Conservation (phyloP, 2,888 invertebrate species). For the Dilophus febrilis region DNA sequence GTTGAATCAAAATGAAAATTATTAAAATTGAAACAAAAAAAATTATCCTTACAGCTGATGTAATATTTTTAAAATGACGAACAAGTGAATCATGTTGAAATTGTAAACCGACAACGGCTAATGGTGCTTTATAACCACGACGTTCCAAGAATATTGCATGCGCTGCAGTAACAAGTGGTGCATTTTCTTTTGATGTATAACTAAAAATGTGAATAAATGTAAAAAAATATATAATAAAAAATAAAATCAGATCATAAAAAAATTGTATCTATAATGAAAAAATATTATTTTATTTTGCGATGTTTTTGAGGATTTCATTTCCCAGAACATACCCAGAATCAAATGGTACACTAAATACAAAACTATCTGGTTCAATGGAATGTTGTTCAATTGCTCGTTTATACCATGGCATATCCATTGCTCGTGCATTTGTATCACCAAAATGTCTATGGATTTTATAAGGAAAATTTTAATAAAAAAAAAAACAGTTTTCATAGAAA, state of each 20-base stretch:
- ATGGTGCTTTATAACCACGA: constrained; percentile 68
- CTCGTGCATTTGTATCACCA: constrained; percentile 59
- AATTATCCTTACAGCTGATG: constrained; percentile 52
- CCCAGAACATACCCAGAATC: constrained; percentile 22
- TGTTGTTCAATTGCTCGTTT: constrained; percentile 82
- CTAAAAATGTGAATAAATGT: no score
- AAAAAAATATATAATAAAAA: no score
- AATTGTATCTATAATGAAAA: no score
- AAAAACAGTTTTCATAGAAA: no score
- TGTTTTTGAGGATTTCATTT: no score
- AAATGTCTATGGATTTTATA: constrained; percentile 45
- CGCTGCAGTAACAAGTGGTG: constrained; percentile 68
- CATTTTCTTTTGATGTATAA: constrained; percentile 31
- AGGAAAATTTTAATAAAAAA: not conserved
- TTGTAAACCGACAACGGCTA: constrained; percentile 82
- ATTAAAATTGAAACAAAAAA: not conserved
- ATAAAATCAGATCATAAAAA: no score
- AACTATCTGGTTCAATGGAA: constrained; percentile 69
- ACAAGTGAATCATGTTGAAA: constrained; percentile 70
- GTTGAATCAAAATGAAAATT: not conserved
- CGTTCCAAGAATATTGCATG: constrained; percentile 79
- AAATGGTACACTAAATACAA: constrained; percentile 59
- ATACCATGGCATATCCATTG: constrained; percentile 82
- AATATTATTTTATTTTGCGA: no score
- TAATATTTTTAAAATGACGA: constrained; percentile 73